phyloP scores from a whole-genome alignment of 2,113 vertebrate species.

The Leptobrachium ailaonicum region DNA sequence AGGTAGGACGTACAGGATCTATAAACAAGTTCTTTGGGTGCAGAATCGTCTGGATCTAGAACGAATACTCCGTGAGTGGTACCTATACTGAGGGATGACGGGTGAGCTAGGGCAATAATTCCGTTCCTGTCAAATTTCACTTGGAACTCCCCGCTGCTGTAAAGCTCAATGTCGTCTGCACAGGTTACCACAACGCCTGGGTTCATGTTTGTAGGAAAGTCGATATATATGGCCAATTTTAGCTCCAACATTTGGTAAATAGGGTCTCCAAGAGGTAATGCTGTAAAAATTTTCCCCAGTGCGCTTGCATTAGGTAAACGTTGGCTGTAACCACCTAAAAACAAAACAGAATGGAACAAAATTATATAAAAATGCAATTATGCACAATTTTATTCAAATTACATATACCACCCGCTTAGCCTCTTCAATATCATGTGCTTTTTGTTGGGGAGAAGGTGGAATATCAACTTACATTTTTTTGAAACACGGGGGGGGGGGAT shows the following conservation, averaged over 20 bases:
- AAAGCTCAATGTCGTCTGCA: constrained; percentile 91
- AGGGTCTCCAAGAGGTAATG: constrained; percentile 81
- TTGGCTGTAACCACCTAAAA: constrained; percentile 85
- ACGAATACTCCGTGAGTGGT: constrained; percentile 92
- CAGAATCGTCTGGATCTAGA: constrained; percentile 61
- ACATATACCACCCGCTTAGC: no score
- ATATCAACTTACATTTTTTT: no score
- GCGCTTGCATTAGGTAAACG: constrained; percentile 89
- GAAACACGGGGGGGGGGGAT: no score
- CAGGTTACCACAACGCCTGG: constrained; percentile 86
- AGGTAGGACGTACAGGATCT: constrained; percentile 74
- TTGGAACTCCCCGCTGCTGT: constrained; percentile 63
- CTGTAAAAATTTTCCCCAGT: constrained; percentile 89
- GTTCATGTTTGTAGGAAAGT: constrained; percentile 84
- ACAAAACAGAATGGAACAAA: constrained; percentile 16
- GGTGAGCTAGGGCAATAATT: constrained; percentile 89
- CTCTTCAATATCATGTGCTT: no score
- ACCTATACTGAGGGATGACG: constrained; percentile 76
- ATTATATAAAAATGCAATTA: no score
- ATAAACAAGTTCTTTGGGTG: constrained; percentile 66
- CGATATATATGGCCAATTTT: constrained; percentile 90
- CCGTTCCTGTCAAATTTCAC: constrained; percentile 79
- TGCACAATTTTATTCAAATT: no score
- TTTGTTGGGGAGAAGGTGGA: no score
- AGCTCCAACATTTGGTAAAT: constrained; percentile 92